Base-by-base conservation (phyloP, 1,140 invertebrate genomes). In the Sycophila sp. region DNA sequence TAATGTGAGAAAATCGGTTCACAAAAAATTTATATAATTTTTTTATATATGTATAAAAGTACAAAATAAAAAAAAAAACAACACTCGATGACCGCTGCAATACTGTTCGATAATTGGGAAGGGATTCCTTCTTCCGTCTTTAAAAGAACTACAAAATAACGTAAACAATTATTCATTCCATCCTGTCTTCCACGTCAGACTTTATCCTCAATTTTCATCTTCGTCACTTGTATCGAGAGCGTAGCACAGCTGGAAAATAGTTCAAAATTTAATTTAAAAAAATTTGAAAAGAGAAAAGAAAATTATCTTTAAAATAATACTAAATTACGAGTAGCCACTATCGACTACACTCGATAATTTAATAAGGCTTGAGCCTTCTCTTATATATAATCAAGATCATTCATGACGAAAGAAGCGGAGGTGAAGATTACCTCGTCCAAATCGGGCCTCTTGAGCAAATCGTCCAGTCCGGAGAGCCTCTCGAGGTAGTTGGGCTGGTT, bases 401-500 rank as follows among this genome's bases (percentile, higher is more conserved):
- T 26, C 1, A 40, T 15, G 47, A 58, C 11, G n/a, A n/a, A n/a
- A n/a, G n/a, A n/a, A n/a, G n/a, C n/a, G n/a, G n/a, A n/a, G n/a
- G n/a, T n/a, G n/a, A n/a, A n/a, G 6, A 83, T 80, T 81, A 92
- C 91, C 80, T 92, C 90, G 24, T 88, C 87, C 67, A 91, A 83
- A 79, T 92, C 89, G 15, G 89, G 88, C 22, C 88, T 85, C 34
- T 89, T 86, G 49, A 94, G 90, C 60, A 97, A 85, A 75, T 94
- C 88, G 6, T 92, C 91, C 8, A 98, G 86, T 0, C 96, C 96
- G 4, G 96, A 95, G 0, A 98, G 78, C 76, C 94, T 91, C 87
- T 98, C 96, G 55, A 99, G 87, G 86, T 93, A 94, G 73, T 90
- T 91, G 2, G 94, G 91, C 76, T 92, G 90, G 79, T 96, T 93